These are phyloP conservation scores for Clarias pachynema DNA, from an alignment of 2,797 vertebrate genomes.

Conservation along the genomic window DNA sequence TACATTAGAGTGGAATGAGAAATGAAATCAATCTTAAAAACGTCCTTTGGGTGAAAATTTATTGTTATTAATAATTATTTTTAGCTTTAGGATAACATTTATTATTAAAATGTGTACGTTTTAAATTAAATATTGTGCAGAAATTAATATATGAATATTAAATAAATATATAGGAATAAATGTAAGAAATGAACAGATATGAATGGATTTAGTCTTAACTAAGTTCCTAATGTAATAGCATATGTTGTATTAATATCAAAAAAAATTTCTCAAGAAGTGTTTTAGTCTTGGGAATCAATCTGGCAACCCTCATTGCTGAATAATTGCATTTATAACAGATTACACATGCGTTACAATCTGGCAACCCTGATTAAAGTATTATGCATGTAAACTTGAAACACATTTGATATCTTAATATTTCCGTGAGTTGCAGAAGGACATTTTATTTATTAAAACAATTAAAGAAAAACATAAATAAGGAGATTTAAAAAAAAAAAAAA, in stretches of 20 bases:
- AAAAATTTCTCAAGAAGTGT: too few species aligned
- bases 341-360: background rate
- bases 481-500: too few species aligned
- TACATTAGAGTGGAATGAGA: background rate
- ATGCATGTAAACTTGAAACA: background rate
- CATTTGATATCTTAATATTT: background rate
- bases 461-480: background rate
- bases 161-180: too few species aligned
- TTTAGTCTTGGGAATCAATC: too few species aligned
- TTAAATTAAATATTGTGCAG: background rate
- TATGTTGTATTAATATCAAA: too few species aligned
- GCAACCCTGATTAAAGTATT: background rate
- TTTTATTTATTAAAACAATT: background rate
- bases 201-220: too few species aligned
- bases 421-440: background rate
- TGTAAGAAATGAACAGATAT: too few species aligned
- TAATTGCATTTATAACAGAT: too few species aligned
- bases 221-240: too few species aligned
- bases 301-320: too few species aligned
- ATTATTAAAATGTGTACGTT: too few species aligned
- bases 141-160: background rate
- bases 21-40: background rate
- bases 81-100: background rate
- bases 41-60: background rate
- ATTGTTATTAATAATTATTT: background rate